phyloP scores from a whole-genome alignment of 2,888 invertebrate genomes.

The Stramonita haemastoma region DNA sequence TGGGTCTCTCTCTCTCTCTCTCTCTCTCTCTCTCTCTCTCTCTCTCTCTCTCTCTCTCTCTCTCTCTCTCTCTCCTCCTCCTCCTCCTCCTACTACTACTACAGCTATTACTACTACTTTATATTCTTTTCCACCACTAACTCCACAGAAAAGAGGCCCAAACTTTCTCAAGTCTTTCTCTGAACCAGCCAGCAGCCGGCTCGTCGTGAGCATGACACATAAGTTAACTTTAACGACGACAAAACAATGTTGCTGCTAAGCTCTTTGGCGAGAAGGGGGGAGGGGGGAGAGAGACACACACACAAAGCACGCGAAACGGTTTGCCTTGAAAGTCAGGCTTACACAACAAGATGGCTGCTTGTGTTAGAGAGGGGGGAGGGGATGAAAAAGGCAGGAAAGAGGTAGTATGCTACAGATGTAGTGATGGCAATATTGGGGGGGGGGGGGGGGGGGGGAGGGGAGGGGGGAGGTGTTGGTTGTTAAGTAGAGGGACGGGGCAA shows the following conservation, averaged over 20 bases:
- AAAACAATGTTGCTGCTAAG: background rate
- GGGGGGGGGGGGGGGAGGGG: no score
- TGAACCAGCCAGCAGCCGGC: background rate
- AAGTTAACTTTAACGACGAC: slow-evolving; percentile 8
- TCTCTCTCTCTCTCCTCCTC: no score
- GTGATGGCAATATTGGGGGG: no score
- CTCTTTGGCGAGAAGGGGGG: background rate
- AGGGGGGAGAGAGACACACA: no score
- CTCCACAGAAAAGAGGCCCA: no score
- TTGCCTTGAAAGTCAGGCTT: background rate
- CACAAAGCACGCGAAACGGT: background rate
- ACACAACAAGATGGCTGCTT: background rate
- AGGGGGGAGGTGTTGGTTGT: no score
- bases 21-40: background rate
- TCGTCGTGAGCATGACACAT: background rate
- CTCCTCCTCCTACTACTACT: no score
- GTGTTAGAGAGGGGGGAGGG: no score
- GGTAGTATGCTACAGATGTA: no score
- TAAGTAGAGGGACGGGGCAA: background rate
- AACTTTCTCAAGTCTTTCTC: background rate
- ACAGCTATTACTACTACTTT: no score
- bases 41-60: background rate
- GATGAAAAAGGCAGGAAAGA: no score
- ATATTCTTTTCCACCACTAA: no score
- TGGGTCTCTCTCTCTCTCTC: background rate